Conservation (phyloP, 2,888 invertebrate genomes). For the Holacanthella duospinosa region DNA sequence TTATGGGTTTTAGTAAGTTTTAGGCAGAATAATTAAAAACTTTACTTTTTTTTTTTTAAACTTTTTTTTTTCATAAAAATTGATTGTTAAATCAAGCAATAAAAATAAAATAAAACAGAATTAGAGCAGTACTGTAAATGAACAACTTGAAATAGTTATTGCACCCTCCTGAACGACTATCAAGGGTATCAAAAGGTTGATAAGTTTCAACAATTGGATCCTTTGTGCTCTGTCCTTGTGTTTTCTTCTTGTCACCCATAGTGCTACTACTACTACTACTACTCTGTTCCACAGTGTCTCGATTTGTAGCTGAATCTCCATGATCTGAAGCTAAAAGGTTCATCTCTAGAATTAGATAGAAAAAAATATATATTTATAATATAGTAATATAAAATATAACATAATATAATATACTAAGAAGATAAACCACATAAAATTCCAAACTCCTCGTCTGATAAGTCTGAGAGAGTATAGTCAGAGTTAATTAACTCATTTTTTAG, state of each 20-base stretch:
- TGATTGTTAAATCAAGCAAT: no score
- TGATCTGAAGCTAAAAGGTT: constrained; percentile 9
- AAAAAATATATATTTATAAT: not conserved
- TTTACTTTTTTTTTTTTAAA: no score
- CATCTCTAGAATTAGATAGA: constrained; percentile 20
- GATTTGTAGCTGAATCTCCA: constrained; percentile 3
- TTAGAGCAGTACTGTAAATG: no score
- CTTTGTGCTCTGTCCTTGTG: constrained; percentile 17
- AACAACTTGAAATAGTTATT: no score
- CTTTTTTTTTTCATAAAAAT: no score
- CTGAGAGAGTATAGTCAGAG: no score
- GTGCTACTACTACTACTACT: not conserved
- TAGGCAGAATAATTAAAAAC: no score
- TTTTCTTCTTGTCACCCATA: not conserved
- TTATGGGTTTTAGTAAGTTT: no score
- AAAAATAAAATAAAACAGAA: no score
- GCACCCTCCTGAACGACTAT: not conserved
- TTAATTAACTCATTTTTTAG: not conserved
- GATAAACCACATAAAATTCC: not conserved
- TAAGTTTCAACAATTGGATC: constrained; percentile 23
- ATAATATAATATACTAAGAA: not conserved
- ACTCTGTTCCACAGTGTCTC: constrained; percentile 10
- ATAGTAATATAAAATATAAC: not conserved
- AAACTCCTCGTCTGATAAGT: not conserved
- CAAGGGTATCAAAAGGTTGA: not conserved